Conservation (phyloP, 2,797 vertebrate genomes). For the Synaphobranchus kaupii region DNA sequence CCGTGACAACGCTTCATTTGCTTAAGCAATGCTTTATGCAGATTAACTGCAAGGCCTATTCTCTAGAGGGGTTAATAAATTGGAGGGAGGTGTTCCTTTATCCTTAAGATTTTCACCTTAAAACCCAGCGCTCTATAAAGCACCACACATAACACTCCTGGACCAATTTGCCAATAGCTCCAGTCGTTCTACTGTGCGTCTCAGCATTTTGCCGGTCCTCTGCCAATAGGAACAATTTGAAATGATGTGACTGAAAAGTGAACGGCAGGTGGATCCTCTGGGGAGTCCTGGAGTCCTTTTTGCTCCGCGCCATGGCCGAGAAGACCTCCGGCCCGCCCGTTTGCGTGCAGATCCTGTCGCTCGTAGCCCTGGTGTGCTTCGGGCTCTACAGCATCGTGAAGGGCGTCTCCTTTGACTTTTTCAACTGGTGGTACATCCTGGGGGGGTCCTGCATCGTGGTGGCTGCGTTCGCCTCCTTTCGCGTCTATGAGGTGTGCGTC, state of each 20-base stretch:
- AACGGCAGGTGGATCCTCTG: neutral
- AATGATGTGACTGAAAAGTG: neutral
- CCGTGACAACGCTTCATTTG: slow-evolving; percentile 9
- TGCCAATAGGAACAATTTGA: neutral
- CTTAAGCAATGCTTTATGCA: neutral
- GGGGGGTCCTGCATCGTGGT: slow-evolving; percentile 60
- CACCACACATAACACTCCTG: neutral
- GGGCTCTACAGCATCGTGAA: slow-evolving; percentile 65
- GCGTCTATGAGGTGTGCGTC: slow-evolving; percentile 63
- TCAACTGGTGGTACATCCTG: slow-evolving; percentile 70
- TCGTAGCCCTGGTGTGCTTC: slow-evolving; percentile 55
- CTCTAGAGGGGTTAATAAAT: slow-evolving; percentile 5
- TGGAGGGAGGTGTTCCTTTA: neutral
- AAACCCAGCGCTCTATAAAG: neutral
- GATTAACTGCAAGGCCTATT: neutral
- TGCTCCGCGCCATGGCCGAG: slow-evolving; percentile 52
- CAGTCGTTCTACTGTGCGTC: neutral
- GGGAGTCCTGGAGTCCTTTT: neutral
- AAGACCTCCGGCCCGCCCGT: slow-evolving; percentile 52
- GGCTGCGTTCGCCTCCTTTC: slow-evolving; percentile 58
- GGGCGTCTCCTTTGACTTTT: slow-evolving; percentile 57
- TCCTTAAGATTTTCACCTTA: slow-evolving; percentile 1
- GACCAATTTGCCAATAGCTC: too few species aligned
- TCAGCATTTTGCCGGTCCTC: neutral
- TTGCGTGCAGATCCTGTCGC: slow-evolving; percentile 62